A percentile compares a stretch with the other conserved stretches of the same genome.
Conservation (phyloP, 1,140 invertebrate genomes). For the Drosophila repleta region DNA sequence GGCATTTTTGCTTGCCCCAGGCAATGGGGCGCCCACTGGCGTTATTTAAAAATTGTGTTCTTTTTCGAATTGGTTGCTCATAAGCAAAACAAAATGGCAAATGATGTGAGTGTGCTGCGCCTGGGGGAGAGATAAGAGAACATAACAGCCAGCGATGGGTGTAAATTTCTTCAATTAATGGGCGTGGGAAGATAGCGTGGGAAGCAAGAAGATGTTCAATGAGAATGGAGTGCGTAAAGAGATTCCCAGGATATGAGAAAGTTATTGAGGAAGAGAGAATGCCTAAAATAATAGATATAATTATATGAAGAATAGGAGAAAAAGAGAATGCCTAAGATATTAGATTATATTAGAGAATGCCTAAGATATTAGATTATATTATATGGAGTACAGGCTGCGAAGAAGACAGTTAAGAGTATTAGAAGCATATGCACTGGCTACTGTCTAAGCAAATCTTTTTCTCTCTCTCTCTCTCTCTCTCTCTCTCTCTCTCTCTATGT, state of each 20-base stretch:
- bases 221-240: background rate
- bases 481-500: background rate
- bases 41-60: constrained; percentile 70
- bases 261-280: background rate
- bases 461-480: too few relatives aligned
- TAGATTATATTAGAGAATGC: background rate
- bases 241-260: background rate
- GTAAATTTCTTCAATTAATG: constrained; percentile 33
- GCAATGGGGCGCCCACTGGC: constrained; percentile 36
- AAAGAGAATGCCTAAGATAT: background rate
- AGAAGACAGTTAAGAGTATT: too few relatives aligned
- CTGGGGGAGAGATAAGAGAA: background rate
- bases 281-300: too few relatives aligned
- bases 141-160: constrained; percentile 1
- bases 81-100: constrained; percentile 15
- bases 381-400: background rate
- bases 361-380: too few relatives aligned
- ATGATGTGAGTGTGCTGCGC: background rate
- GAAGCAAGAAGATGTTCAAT: background rate
- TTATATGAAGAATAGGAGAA: background rate
- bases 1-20: constrained; percentile 40
- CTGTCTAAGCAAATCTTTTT: too few relatives aligned
- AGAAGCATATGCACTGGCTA: too few relatives aligned
- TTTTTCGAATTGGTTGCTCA: background rate
- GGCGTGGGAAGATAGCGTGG: background rate